Evolutionary conservation across 92 coral and sea anemone species (phyloP).

Genomic region (Zoanthus gigantus): DNA sequence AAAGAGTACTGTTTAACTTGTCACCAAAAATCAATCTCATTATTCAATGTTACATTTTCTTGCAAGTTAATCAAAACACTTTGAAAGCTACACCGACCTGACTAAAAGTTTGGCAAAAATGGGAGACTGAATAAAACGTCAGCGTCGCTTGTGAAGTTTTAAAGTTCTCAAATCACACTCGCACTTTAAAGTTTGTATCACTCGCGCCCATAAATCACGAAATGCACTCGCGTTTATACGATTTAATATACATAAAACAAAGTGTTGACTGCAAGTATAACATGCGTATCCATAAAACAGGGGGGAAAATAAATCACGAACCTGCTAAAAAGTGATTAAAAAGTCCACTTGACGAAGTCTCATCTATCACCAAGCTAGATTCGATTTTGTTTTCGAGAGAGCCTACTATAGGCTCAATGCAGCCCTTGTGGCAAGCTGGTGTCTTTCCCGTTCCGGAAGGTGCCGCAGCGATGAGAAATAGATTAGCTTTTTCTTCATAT

Average conservation of each 20-base stretch:
- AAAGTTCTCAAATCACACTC: not conserved
- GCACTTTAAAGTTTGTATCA: too few species aligned
- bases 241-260: not conserved
- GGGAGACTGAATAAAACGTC: too few species aligned
- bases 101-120: too few species aligned
- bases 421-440: constrained; percentile 72
- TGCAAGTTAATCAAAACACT: not conserved
- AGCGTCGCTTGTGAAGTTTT: not conserved
- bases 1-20: constrained; percentile 2
- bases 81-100: not conserved
- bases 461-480: constrained; percentile 63
- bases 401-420: constrained; percentile 62
- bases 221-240: not conserved
- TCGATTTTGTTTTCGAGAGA: constrained; percentile 64
- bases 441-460: constrained; percentile 72
- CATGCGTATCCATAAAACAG: not conserved
- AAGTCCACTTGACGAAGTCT: constrained; percentile 67
- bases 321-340: constrained; percentile 67
- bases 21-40: not conserved
- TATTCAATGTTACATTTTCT: too few species aligned
- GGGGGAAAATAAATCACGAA: constrained; percentile 1
- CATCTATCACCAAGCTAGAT: constrained; percentile 66
- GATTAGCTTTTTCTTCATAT: constrained; percentile 14
- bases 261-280: not conserved
- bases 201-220: too few species aligned